Evolutionary conservation across 2,113 vertebrate genomes (phyloP), one percentile per base, ranked within the genome.

Genomic region (Meriones unguiculatus): DNA sequence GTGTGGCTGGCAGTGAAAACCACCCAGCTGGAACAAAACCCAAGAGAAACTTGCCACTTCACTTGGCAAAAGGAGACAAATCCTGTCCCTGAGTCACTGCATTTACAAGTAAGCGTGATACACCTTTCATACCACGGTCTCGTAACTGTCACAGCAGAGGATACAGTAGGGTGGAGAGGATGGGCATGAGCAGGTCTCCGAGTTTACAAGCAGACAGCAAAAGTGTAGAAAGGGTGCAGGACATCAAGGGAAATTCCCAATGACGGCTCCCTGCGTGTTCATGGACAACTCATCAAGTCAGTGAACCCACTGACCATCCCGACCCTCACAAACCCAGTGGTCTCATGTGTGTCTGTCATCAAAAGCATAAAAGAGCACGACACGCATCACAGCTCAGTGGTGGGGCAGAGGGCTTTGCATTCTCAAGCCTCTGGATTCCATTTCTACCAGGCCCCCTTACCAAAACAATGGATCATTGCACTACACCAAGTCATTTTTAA

Each of bases 31-130:
- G 69, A 93, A 93, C 80, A 95, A 87, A 96, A 94, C 69, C 41
- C 77, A 93, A 94, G 64, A 89, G 89, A 97, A 97, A 96, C 9
- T 76, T 11, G 59, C 87, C 7, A 15, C 89, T 93, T 85, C 86
- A 69, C 35, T 93, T 91, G 91, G 91, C 87, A 89, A 87, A 95
- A 91, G 41, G 78, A 86, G 80, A 62, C 57, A 75, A 90, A 75
- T 24, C 46, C 87, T 92, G 69, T 41, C 17, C 62, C 64, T 87
- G 46, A 50, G 32, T 6, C 35, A 69, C 57, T 82, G 52, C 41
- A 57, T 72, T 94, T 73, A 77, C 52, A 78, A 6, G 7, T 57
- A 30, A 87, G 38, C 75, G 88, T 28, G 85, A 81, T 50, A 65
- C 1, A 64, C 10, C 85, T 87, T 92, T 85, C 72, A 52, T 50